Conservation (phyloP, 2,888 invertebrate genomes). For the Pristionchus maxplancki region DNA sequence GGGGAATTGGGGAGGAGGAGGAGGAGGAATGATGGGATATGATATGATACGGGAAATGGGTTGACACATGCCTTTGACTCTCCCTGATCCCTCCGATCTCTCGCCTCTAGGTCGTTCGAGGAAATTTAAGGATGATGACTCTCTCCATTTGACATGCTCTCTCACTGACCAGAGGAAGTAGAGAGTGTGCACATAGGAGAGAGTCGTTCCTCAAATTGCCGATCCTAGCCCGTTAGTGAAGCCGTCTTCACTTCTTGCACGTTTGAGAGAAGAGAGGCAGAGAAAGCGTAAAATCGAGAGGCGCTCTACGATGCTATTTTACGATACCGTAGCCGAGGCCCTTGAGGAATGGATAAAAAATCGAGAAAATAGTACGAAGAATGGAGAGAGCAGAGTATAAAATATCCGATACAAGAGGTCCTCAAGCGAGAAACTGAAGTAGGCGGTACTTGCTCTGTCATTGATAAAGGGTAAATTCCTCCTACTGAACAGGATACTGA, state of each 20-base stretch:
- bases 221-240: background rate
- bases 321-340: background rate
- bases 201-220: background rate
- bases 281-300: background rate
- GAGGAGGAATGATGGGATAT: constrained; percentile 22
- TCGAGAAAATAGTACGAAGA: background rate
- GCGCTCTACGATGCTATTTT: background rate
- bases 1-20: background rate
- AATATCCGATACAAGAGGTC: background rate
- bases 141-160: background rate
- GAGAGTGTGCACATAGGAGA: background rate
- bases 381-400: background rate
- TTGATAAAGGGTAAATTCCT: background rate
- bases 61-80: background rate
- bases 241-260: background rate
- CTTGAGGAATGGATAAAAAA: background rate
- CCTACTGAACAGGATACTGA: background rate
- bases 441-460: background rate
- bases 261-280: background rate
- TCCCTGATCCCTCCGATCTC: background rate
- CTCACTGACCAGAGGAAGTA: background rate
- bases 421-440: background rate
- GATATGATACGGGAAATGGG: constrained; percentile 38
- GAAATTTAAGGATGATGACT: background rate
- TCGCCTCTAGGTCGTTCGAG: background rate